phyloP scores from a whole-genome alignment of 2,888 invertebrate species.

The Dorcus hopei region DNA sequence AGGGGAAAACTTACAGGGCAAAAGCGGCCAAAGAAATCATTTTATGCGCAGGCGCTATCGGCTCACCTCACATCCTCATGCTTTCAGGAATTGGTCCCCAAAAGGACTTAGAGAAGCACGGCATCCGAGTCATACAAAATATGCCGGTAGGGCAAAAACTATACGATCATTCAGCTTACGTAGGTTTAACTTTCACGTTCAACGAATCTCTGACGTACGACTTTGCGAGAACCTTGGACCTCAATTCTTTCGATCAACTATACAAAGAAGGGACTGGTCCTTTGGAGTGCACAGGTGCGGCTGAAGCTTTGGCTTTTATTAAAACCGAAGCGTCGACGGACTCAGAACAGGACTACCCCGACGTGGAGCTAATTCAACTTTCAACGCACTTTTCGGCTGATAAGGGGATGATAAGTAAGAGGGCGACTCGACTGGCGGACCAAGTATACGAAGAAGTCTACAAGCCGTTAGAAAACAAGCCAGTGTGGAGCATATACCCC shows the following conservation, averaged over 20 bases:
- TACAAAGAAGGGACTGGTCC: slow-evolving; percentile 51
- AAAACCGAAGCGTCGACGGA: slow-evolving; percentile 37
- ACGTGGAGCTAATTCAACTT: slow-evolving; percentile 33
- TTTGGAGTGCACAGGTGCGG: slow-evolving; percentile 54
- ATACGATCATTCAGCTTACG: slow-evolving; percentile 71
- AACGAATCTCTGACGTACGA: slow-evolving; percentile 52
- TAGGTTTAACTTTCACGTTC: slow-evolving; percentile 66
- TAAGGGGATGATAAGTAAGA: slow-evolving; percentile 19
- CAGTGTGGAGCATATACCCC: slow-evolving; percentile 54
- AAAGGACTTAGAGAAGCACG: slow-evolving; percentile 56
- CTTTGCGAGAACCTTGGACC: neutral
- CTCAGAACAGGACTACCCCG: slow-evolving; percentile 42
- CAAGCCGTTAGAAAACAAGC: slow-evolving; percentile 51
- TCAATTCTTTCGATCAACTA: neutral
- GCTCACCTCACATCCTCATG: slow-evolving; percentile 79
- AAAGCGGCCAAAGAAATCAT: slow-evolving; percentile 70
- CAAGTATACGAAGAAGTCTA: slow-evolving; percentile 57
- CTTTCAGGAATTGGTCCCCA: slow-evolving; percentile 74
- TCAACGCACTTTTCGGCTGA: slow-evolving; percentile 28
- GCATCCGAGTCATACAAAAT: slow-evolving; percentile 61
- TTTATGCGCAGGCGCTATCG: slow-evolving; percentile 73
- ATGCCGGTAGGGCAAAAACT: slow-evolving; percentile 73
- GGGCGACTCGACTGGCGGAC: slow-evolving; percentile 53
- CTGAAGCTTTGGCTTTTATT: slow-evolving; percentile 37
- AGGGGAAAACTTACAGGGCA: slow-evolving; percentile 52